Evolutionary conservation across 2,113 vertebrate species (phyloP).

Genomic region (Pseudopodoces humilis): DNA sequence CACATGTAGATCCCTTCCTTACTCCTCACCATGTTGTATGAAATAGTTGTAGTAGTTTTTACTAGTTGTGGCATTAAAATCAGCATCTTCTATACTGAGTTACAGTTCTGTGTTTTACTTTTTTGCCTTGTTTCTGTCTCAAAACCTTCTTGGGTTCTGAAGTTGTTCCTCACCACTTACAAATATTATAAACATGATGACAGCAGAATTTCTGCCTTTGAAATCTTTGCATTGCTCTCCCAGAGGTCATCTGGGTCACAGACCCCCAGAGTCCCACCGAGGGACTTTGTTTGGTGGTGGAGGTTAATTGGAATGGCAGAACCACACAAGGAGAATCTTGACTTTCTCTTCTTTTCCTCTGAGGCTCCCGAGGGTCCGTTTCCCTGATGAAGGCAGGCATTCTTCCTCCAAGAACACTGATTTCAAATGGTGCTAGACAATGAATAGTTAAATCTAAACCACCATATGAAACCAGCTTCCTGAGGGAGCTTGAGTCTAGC

Average conservation of each 20-base stretch:
- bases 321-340: background rate
- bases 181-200: background rate
- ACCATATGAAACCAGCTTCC: slow-evolving; percentile 99
- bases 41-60: background rate
- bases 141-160: background rate
- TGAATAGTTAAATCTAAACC: slow-evolving; percentile 95
- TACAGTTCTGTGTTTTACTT: background rate
- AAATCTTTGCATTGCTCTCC: background rate
- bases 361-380: background rate
- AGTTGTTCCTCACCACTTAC: background rate
- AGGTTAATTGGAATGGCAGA: accelerated
- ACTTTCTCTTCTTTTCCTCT: background rate
- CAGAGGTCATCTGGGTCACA: background rate
- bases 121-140: background rate
- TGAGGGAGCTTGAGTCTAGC: slow-evolving; percentile 80
- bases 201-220: background rate
- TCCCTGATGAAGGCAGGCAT: slow-evolving; percentile 31
- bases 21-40: background rate
- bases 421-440: slow-evolving; percentile 99
- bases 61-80: background rate
- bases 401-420: slow-evolving; percentile 98
- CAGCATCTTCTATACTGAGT: accelerated
- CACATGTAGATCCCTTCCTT: background rate
- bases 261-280: background rate
- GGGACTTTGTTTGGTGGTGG: background rate